Evolutionary conservation across 2,797 vertebrate genomes (phyloP), one percentile per base, ranked within the genome.

Genomic region (Botia almorhae): DNA sequence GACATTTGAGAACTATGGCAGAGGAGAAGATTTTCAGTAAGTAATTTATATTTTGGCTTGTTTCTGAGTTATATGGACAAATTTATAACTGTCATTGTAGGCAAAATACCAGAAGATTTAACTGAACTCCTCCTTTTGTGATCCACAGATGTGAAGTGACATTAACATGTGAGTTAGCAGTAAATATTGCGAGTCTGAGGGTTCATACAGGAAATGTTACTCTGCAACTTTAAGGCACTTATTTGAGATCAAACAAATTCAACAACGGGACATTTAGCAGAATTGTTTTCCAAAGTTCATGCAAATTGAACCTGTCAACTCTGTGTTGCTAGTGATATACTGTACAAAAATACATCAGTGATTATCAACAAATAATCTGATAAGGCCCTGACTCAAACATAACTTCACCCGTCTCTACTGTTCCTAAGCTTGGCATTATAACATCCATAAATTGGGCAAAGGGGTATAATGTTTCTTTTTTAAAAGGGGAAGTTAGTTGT

Each of bases 401-500:
- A 33, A 65, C 13, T 29, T 29, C 46, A 36, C 8, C 11, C 1
- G 17, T 14, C 50, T 61, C 19, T 50, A 74, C 36, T 74, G 53
- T 74, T 55, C 13, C 12, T 23, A 29, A 58, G 65, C 29, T 12
- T 68, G 60, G 76, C 78, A 81, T 84, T 81, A 84, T 55, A 53
- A 82, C 82, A 75, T 43, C 77, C 74, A 84, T 89, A 85, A 86
- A 89, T 69, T 85, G 68, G 68, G 65, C 33, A 1, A 12, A 85
- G 76, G 76, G 14, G 60, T n/a, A 48, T 58, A 82, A 84, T 84
- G 63, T 81, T 71, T 60, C 68, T 76, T 80, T 79, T 71, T 26
- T 68, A 76, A 85, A 81, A 85, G 72, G 85, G 85, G 84, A 90
- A 87, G 79, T 83, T 69, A 82, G 82, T 86, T 83, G 85, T 87